Evolutionary conservation across 2,888 invertebrate genomes (phyloP).

Genomic region (Hedya salicella): DNA sequence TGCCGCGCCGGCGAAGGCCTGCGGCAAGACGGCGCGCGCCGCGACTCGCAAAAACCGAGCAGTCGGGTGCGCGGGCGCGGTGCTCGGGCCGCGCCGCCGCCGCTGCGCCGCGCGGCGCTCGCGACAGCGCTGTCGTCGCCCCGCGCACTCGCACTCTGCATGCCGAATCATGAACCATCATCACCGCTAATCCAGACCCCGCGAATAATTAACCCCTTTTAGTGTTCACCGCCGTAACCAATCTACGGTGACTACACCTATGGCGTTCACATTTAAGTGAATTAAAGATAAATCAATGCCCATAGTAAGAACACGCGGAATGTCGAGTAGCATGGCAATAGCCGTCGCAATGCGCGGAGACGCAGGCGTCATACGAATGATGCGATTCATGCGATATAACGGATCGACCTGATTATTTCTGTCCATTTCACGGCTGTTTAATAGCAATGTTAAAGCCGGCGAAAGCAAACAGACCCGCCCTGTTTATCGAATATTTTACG

Average conservation of each 20-base stretch:
- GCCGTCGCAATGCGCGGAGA: conserved; percentile 64
- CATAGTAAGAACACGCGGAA: conserved; percentile 65
- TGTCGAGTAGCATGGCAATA: conserved; percentile 73
- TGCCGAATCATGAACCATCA: conserved; percentile 46
- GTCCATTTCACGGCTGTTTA: conserved; percentile 84
- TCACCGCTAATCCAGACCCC: conserved; percentile 28
- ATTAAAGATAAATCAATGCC: conserved; percentile 73
- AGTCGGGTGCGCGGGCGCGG: conserved; percentile 66
- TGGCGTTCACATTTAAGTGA: conserved; percentile 56
- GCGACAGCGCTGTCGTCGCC: conserved; percentile 47
- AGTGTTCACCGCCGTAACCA: conserved; percentile 2
- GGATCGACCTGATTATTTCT: conserved; percentile 84
- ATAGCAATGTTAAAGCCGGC: conserved; percentile 84
- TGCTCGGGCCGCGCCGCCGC: conserved; percentile 45
- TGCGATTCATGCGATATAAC: conserved; percentile 76
- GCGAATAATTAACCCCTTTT: conserved; percentile 32
- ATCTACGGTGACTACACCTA: conserved; percentile 17
- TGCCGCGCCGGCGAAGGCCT: conserved; percentile 64
- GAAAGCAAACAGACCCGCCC: conserved; percentile 82
- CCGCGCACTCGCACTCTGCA: conserved; percentile 47
- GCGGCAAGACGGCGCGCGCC: conserved; percentile 68
- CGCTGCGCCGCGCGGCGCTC: conserved; percentile 39
- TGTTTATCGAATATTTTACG: conserved; percentile 85
- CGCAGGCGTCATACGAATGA: conserved; percentile 81
- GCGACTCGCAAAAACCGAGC: conserved; percentile 77